Evolutionary conservation across 2,888 invertebrate genomes (phyloP), one percentile per base, ranked within the genome.

Genomic region (Sacculina carcini): DNA sequence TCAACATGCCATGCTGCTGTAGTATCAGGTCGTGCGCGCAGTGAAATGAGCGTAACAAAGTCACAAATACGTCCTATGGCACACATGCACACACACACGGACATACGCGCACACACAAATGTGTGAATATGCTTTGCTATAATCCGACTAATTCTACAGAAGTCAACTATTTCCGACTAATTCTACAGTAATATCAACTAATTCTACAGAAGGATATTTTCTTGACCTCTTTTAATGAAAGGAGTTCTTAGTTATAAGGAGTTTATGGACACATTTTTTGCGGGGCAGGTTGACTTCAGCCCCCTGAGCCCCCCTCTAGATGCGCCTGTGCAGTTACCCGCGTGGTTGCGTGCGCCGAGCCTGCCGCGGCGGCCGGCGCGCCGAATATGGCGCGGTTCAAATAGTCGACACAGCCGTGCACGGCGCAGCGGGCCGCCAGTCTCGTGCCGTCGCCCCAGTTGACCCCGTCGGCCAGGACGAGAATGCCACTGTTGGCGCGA

Each of bases 401-500:
- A 63, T 83, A 82, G 59, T 82, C 78, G 58, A 86, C 71, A 59
- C 80, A 78, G 26, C 84, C 86, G 60, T 84, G 81, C 16, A 86
- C 74, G 1, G 85, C 86, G 52, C 83, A 81, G 57, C 81, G 72
- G n/a, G 83, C 82, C 16, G 84, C 84, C 57, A 82, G 67, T 53
- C 79, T 74, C 23, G 85, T 80, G 60, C 82, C 82, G 62, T 82
- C 79, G 65, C 86, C 86, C 86, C 86, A 87, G 66, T 87, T 86
- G 2, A 86, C 86, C 24, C 86, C 86, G 67, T 86, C 86, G 3
- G 85, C 86, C 52, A 87, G 71, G 14, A 79, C 78, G 64, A 86
- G 68, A 52, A 84, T 71, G 16, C 79, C 77, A 55, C 76, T 78
- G 67, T 84, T 79, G n/a, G 70, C 70, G 14, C 72, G 60, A 7